Evolutionary conservation across 2,113 vertebrate species (phyloP), one percentile per base, ranked within the genome.

Genomic region (Sialia sialis): DNA sequence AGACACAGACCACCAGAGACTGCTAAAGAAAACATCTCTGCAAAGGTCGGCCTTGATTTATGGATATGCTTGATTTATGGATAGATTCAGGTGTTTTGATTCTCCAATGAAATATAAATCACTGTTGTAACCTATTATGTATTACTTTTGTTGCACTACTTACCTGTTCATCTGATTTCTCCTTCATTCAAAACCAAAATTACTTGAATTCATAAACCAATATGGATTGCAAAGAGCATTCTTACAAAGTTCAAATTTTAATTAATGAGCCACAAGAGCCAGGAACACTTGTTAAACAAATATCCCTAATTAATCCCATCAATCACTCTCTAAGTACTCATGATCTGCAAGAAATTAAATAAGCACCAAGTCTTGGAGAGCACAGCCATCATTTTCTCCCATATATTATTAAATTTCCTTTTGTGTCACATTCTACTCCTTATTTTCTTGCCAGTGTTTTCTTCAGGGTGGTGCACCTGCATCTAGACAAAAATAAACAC

Each of bases 261-360:
- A 93, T 83, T 94, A 84, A 89, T 88, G 54, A 87, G 29, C 66
- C 38, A 87, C 41, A 67, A 69, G 41, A 82, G 44, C 29, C 59
- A 76, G 49, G 16, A 92, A 18, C 32, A 82, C 73, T 89, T 89
- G 74, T 86, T 93, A 95, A 95, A 91, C 74, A 69, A 76, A 74
- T 11, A 90, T 34, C 17, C 79, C 43, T 77, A 93, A 95, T 95
- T 90, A 94, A 93, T 83, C 51, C 21, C 39, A 80, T 95, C 84
- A 94, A 76, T 87, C 81, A 91, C 18, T 66, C 8, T 70, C 58
- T 67, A 89, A 54, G 30, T 66, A 94, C 10, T 66, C 7, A 2
- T 23, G 39, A 85, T 59, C 56, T 69, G 43, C 66, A 94, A 84
- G 41, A 87, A 60, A 64, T 87, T 44, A 87, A 68, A 72, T 7